Conservation (phyloP, 2,888 invertebrate species). For the Phengaris arion region DNA sequence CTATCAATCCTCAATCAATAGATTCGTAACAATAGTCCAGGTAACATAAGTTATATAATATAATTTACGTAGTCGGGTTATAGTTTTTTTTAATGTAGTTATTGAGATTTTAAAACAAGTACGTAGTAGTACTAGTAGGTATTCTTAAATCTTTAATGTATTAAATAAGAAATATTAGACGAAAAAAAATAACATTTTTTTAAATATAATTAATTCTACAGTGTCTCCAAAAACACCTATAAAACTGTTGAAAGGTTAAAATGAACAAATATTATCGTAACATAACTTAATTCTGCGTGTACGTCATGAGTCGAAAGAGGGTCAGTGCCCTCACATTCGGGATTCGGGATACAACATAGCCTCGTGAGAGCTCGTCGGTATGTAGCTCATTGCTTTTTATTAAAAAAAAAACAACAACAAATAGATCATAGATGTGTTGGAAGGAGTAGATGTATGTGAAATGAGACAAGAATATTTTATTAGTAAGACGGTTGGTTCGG, state of each 20-base stretch:
- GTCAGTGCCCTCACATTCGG: slow-evolving; percentile 39
- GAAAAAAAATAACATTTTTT: no score
- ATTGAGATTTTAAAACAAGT: no score
- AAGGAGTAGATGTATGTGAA: not conserved
- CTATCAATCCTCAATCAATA: no score
- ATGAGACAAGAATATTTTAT: not conserved
- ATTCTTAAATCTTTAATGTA: no score
- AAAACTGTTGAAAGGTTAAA: not conserved
- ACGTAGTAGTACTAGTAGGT: no score
- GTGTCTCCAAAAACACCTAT: not conserved
- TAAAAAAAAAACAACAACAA: slow-evolving; percentile 12
- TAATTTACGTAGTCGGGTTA: no score
- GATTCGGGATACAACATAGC: slow-evolving; percentile 23
- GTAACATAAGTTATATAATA: no score
- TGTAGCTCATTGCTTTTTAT: slow-evolving; percentile 15
- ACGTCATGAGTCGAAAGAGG: slow-evolving; percentile 24
- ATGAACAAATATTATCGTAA: not conserved
- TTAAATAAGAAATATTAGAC: no score
- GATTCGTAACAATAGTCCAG: no score
- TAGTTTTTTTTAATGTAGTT: no score
- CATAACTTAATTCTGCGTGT: not conserved
- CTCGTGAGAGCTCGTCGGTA: slow-evolving; percentile 13
- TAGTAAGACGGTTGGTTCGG: not conserved
- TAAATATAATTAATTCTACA: not conserved
- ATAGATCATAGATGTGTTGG: slow-evolving; percentile 3